phyloP scores from a whole-genome alignment of 2,888 invertebrate species.

The Dexiosoma caninum region DNA sequence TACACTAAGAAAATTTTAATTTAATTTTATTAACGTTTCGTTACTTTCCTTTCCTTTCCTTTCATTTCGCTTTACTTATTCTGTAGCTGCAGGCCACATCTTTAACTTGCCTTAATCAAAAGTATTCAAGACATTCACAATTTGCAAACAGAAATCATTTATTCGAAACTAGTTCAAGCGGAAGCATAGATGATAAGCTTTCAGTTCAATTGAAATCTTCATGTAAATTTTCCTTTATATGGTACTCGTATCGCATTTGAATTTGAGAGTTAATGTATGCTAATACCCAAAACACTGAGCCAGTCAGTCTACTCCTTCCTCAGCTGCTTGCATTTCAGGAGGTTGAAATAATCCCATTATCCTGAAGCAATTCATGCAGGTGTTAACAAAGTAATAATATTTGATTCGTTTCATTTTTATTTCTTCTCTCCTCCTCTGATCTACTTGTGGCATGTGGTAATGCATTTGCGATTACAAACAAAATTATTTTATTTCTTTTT shows the following conservation, averaged over 20 bases:
- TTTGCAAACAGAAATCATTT: slow-evolving; percentile 28
- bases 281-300: slow-evolving; percentile 17
- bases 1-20: no score
- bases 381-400: slow-evolving; percentile 48
- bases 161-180: slow-evolving; percentile 71
- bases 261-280: slow-evolving; percentile 10
- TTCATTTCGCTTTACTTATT: slow-evolving; percentile 2
- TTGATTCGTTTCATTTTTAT: slow-evolving; percentile 9
- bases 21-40: no score
- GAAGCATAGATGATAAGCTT: slow-evolving; percentile 76
- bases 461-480: neutral
- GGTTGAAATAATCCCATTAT: slow-evolving; percentile 56
- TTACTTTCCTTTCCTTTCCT: no score
- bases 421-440: neutral
- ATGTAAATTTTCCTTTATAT: no score
- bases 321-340: neutral
- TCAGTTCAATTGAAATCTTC: neutral
- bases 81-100: neutral
- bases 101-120: slow-evolving; percentile 1
- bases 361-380: slow-evolving; percentile 41
- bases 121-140: neutral
- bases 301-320: neutral
- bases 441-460: neutral
- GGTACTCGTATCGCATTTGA: neutral
- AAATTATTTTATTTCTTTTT: neutral